Evolutionary conservation across 92 coral and sea anemone species (phyloP).

Genomic region (Blastomussa wellsi): DNA sequence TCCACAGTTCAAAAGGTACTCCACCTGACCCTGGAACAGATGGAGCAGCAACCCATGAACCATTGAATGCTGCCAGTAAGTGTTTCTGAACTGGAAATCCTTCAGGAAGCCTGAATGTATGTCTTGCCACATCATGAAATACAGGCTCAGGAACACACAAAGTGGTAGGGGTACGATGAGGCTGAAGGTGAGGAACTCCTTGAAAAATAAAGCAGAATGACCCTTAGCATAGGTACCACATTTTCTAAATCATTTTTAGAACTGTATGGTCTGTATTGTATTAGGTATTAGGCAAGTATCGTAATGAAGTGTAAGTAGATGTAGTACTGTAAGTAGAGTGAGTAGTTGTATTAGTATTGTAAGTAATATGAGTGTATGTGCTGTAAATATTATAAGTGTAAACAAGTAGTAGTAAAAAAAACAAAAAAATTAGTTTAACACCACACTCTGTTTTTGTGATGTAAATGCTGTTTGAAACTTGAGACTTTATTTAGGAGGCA

Average conservation of each 20-base stretch:
- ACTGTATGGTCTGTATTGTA: no score
- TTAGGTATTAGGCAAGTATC: no score
- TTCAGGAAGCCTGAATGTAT: slow-evolving; percentile 77
- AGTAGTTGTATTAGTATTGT: no score
- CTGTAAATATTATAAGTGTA: no score
- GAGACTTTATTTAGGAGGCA: no score
- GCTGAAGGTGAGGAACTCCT: slow-evolving; percentile 75
- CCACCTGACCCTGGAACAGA: slow-evolving; percentile 76
- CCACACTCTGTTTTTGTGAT: no score
- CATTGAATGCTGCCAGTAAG: slow-evolving; percentile 90
- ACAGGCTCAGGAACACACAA: slow-evolving; percentile 95
- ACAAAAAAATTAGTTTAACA: no score
- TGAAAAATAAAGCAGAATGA: not conserved
- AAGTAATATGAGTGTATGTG: no score
- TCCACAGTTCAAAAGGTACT: slow-evolving; percentile 94
- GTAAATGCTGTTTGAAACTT: no score
- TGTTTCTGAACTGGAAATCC: slow-evolving; percentile 88
- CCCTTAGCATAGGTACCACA: not conserved
- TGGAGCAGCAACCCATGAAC: slow-evolving; percentile 82
- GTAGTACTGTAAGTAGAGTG: no score
- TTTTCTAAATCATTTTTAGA: not conserved
- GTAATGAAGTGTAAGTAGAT: no score
- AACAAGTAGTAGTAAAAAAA: no score
- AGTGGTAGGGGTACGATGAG: slow-evolving; percentile 89
- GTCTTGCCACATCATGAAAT: slow-evolving; percentile 88